phyloP scores from a whole-genome alignment of 1,140 invertebrate species.

The Megathymus violae region DNA sequence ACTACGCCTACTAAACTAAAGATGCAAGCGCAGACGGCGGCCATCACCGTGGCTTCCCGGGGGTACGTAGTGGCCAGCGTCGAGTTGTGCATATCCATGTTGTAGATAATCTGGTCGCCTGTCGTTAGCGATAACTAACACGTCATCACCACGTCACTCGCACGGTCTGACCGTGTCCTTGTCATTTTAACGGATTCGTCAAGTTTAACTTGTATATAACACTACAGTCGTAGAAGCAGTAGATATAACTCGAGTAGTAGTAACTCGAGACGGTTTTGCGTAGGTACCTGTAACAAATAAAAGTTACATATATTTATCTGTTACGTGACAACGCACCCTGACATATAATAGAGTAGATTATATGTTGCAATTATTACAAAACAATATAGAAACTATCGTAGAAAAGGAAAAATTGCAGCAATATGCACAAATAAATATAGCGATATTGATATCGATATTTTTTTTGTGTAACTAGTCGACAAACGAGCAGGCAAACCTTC shows the following conservation, averaged over 20 bases:
- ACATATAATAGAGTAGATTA: no score
- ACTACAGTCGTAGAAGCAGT: background rate
- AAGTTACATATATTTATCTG: no score
- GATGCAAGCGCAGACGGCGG: slow-evolving; percentile 89
- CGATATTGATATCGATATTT: no score
- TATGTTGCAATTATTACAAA: no score
- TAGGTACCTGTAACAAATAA: slow-evolving; percentile 6
- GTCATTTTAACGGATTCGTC: slow-evolving; percentile 16
- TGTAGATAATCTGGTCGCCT: slow-evolving; percentile 18
- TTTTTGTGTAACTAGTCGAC: no score
- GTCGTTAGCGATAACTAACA: slow-evolving; percentile 34
- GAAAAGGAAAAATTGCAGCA: no score
- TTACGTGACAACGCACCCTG: no score
- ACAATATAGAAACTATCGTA: no score
- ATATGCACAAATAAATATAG: no score
- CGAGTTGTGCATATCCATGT: slow-evolving; percentile 53
- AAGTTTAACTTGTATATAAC: background rate
- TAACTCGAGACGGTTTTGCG: no score
- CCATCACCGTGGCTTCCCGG: slow-evolving; percentile 89
- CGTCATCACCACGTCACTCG: slow-evolving; percentile 24
- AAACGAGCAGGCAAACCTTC: no score
- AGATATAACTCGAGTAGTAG: background rate
- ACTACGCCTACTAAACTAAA: slow-evolving; percentile 91
- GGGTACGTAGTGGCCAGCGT: slow-evolving; percentile 84
- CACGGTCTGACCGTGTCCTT: slow-evolving; percentile 4